These are phyloP conservation scores for Pomatostomus ruficeps DNA, from an alignment of 2,113 vertebrate species.

Conservation along the genomic window DNA sequence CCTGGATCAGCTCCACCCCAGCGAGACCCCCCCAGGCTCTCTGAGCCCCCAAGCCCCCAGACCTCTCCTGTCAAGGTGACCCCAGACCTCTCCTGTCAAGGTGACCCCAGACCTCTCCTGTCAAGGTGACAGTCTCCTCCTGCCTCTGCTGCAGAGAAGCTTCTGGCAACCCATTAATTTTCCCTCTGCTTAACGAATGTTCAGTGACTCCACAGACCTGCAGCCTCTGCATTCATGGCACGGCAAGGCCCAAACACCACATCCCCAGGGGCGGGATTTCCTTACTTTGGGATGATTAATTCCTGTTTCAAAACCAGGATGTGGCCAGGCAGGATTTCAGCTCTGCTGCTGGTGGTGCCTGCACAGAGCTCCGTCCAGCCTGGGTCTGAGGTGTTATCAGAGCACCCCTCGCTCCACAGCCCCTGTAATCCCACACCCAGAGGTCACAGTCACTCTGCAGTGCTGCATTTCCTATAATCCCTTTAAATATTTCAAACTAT, in stretches of 20 bases:
- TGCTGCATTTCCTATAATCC: background rate
- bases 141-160: background rate
- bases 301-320: background rate
- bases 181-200: background rate
- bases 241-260: background rate
- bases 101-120: background rate
- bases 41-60: background rate
- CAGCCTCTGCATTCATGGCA: background rate
- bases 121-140: rapidly evolving
- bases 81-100: no score
- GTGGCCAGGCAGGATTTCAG: background rate
- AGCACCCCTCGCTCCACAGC: background rate
- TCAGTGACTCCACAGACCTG: background rate
- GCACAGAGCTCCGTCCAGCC: background rate
- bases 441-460: background rate
- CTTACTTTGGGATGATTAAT: background rate
- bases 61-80: no score
- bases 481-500: background rate
- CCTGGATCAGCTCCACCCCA: background rate
- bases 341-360: background rate
- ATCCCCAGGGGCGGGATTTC: background rate
- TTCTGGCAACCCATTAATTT: background rate
- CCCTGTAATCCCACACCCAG: background rate
- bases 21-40: background rate
- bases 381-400: background rate